Percentiles rank a stretch among this genome's conserved stretches.
phyloP scores from a whole-genome alignment of 2,797 vertebrate genomes.

The Phaenicophaeus curvirostris region DNA sequence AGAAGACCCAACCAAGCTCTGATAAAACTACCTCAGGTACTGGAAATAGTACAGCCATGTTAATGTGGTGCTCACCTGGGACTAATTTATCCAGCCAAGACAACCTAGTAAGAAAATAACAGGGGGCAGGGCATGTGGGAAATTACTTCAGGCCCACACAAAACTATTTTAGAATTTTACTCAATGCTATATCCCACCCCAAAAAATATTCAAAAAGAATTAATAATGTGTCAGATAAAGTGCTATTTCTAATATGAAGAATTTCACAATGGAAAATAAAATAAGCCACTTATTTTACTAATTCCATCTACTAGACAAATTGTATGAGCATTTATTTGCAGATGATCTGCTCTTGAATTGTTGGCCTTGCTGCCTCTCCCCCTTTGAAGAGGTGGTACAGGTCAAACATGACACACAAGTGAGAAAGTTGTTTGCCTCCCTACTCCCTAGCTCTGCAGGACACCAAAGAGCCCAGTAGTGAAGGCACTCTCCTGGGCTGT shows the following conservation, averaged over 20 bases:
- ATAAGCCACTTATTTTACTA: background rate
- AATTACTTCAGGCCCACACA: background rate
- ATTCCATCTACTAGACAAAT: background rate
- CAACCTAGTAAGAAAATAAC: background rate
- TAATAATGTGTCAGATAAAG: background rate
- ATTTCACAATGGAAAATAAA: background rate
- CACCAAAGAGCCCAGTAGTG: background rate
- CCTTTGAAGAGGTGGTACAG: background rate
- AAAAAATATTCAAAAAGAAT: background rate
- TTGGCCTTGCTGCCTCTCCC: background rate
- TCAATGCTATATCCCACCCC: background rate
- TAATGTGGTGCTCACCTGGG: background rate
- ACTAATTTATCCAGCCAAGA: background rate
- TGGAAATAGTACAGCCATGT: background rate
- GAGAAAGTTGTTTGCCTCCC: background rate
- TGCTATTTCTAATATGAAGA: background rate
- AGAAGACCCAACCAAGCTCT: background rate
- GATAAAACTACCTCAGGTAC: background rate
- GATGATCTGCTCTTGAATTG: background rate
- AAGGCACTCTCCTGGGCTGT: background rate
- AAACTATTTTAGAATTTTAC: background rate
- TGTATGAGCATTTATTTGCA: background rate
- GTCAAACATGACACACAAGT: background rate
- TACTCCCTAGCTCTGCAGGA: background rate
- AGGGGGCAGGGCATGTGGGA: rapidly evolving